A percentile compares a stretch with the other conserved stretches of the same genome.
phyloP scores from a whole-genome alignment of 2,113 vertebrate species.

The Gasterosteus nipponicus region DNA sequence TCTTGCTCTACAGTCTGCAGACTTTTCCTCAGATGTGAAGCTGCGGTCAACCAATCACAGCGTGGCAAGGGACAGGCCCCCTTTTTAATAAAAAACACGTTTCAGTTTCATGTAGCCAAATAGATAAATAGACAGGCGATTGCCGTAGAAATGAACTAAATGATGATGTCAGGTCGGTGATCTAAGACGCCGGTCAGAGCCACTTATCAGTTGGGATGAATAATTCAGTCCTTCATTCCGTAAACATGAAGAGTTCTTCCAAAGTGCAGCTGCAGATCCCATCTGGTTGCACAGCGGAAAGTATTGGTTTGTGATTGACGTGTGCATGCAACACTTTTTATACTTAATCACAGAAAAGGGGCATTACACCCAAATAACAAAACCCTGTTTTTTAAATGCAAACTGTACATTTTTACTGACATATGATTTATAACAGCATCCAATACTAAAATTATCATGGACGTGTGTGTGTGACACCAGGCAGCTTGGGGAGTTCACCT shows the following conservation, averaged over 20 bases:
- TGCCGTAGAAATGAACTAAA: conserved; percentile 18
- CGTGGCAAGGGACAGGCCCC: neutral
- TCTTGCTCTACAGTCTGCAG: conserved; percentile 4
- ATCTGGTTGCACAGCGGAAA: neutral
- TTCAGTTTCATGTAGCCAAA: conserved; percentile 9
- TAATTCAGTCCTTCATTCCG: conserved; percentile 30
- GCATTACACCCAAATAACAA: neutral
- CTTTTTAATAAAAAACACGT: neutral
- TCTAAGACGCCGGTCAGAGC: conserved; percentile 8
- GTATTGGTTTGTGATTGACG: neutral
- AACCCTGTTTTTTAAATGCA: neutral
- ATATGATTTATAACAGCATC: neutral
- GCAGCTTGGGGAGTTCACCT: too few relatives aligned
- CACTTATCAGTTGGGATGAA: conserved; percentile 25
- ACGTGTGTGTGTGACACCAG: neutral
- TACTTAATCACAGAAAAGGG: neutral
- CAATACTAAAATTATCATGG: too few relatives aligned
- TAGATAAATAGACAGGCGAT: neutral
- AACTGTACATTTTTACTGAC: neutral
- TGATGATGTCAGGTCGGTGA: conserved; percentile 20
- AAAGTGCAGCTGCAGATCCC: conserved; percentile 24
- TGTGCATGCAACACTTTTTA: neutral
- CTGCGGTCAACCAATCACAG: conserved; percentile 28
- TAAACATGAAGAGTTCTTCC: conserved; percentile 9
- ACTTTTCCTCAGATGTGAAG: neutral